phyloP scores from a whole-genome alignment of 2,797 vertebrate species.

The Myotis findleyi region DNA sequence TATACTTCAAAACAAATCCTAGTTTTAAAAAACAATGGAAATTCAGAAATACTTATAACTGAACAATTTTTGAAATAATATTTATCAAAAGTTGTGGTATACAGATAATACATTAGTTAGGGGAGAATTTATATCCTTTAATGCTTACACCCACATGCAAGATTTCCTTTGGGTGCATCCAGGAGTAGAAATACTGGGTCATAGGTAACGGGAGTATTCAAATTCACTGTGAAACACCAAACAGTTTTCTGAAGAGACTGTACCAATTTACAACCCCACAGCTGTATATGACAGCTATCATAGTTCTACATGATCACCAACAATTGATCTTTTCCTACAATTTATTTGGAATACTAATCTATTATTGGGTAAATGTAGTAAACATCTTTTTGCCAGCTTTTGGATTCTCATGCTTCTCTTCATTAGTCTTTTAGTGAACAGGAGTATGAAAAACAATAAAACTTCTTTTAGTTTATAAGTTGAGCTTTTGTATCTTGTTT shows the following conservation, averaged over 20 bases:
- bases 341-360: neutral
- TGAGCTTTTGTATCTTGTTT: constrained; percentile 20
- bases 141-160: neutral
- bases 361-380: neutral
- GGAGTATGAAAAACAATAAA: neutral
- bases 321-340: neutral
- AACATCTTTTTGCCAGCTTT: neutral
- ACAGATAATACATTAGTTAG: neutral
- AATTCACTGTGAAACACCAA: neutral
- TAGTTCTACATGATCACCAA: neutral
- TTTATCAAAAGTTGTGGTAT: neutral
- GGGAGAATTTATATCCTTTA: neutral
- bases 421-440: neutral
- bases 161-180: neutral
- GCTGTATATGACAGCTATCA: neutral
- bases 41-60: constrained; percentile 30
- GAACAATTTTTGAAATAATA: neutral
- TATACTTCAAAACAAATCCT: neutral
- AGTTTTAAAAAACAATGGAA: neutral
- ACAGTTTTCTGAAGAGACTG: neutral
- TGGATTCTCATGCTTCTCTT: neutral
- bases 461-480: neutral
- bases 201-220: neutral
- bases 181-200: neutral
- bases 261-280: neutral